Evolutionary conservation across 1,140 invertebrate genomes (phyloP), one percentile per base, ranked within the genome.

Genomic region (Drosophila grimshawi): DNA sequence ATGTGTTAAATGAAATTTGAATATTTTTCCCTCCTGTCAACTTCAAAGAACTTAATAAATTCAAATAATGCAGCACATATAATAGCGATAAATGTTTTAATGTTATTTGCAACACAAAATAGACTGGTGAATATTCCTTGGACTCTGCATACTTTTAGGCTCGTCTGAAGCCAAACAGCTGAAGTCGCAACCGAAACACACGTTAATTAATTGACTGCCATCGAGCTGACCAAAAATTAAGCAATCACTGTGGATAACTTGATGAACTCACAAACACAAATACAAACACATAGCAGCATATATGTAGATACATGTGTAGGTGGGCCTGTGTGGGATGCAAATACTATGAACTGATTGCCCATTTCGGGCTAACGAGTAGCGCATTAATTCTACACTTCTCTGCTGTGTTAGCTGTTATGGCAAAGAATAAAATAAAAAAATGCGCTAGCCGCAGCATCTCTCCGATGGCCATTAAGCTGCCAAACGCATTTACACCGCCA

Each of bases 281-380:
- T 19, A 19, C 19, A 19, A 19, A 19, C 19, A n/a, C 2, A n/a
- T n/a, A 3, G 39, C 10, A 48, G 46, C 46, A 48, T 27, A 48
- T 19, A 19, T 19, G 19, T 19, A 19, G 19, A 19, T 19, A 19
- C 19, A 19, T 19, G 19, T 7, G 46, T 48, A 11, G 46, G 8
- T 4, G 19, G 11, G 2, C 4, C n/a, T n/a, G 5, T 53, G 6
- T n/a, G 33, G 39, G n/a, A 63, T 62, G 52, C 62, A 63, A 62
- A 62, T 60, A 56, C 37, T 30, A 7, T n/a, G n/a, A 33, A 52
- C 57, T 62, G 64, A 61, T 46, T 46, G 45, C n/a, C 74, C 81
- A 67, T 55, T 75, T 62, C 6, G 61, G 59, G 64, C 69, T 78
- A 76, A 86, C 86, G 74, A 68, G 62, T 45, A 46, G 65, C 41